These are phyloP conservation scores for Frankliniella intonsa DNA, from an alignment of 2,888 invertebrate species.

Conservation along the genomic window DNA sequence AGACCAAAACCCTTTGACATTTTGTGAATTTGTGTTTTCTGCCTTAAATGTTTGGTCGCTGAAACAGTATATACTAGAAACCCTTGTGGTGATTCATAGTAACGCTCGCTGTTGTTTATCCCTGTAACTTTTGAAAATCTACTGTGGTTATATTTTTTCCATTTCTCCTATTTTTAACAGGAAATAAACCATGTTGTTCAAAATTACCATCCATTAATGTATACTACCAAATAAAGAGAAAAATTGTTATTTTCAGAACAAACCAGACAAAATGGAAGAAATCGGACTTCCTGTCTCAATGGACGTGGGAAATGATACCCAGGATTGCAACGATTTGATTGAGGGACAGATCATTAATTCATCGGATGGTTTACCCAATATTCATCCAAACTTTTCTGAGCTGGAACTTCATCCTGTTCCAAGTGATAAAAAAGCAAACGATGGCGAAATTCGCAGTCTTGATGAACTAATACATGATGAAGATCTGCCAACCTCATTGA, in stretches of 20 bases:
- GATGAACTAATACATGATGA: slow-evolving; percentile 67
- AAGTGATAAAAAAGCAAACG: slow-evolving; percentile 37
- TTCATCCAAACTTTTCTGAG: slow-evolving; percentile 73
- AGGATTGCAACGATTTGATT: slow-evolving; percentile 45
- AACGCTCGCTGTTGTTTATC: too few species aligned
- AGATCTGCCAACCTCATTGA: slow-evolving; percentile 80
- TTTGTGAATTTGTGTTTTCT: too few species aligned
- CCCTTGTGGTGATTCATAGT: too few species aligned
- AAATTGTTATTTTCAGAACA: background rate
- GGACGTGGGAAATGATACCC: slow-evolving; percentile 37
- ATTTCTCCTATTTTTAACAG: background rate
- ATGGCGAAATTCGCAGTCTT: slow-evolving; percentile 46
- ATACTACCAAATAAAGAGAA: background rate
- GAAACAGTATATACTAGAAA: too few species aligned
- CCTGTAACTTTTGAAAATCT: slow-evolving; percentile 11
- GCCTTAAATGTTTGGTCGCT: too few species aligned
- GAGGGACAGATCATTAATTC: slow-evolving; percentile 73
- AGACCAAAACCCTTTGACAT: too few species aligned
- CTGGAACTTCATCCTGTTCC: slow-evolving; percentile 55
- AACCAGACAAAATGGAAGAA: background rate
- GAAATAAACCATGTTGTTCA: background rate
- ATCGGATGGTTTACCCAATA: slow-evolving; percentile 78
- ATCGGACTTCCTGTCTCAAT: background rate
- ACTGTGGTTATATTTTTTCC: background rate
- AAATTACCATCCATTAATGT: too few species aligned